Evolutionary conservation across 2,888 invertebrate species (phyloP), one percentile per base, ranked within the genome.

Genomic region (Coremacera marginata): DNA sequence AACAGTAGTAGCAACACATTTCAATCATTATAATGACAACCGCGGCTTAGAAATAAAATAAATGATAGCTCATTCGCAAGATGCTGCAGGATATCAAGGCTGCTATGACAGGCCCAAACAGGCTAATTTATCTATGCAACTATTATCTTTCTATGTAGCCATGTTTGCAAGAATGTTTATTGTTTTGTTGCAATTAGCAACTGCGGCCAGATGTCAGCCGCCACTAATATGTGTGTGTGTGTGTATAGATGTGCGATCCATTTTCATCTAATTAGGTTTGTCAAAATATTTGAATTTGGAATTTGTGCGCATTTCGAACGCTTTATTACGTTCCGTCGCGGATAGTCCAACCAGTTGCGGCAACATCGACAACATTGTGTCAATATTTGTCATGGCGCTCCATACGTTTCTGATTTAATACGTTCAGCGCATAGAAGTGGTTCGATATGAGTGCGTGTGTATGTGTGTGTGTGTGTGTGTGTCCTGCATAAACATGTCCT

Each of bases 211-310:
- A 76, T 76, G 76, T 74, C 25, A 16, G 14, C 4, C 19, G 11
- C 37, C 71, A 44, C 11, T 19, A 37, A 44, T 4, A 8, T 9
- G 5, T 44, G 44, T 19, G 25, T 16, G 31, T 63, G n/a, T n/a
- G 25, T n/a, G 34, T 25, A 2, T 19, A 3, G 16, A 2, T n/a
- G n/a, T 70, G 52, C 37, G 81, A 82, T 84, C 82, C 84, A 83
- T 83, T 85, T 83, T 83, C 84, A 83, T 84, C 86, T 86, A 86
- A 86, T 86, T 86, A 86, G 86, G 84, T 84, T 85, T 86, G 82
- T 44, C 44, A 85, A 83, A 86, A 86, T 86, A 86, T 86, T 85
- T 86, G 84, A 85, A 84, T 84, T 84, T 81, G 80, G 82, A 76
- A 77, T 82, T 82, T 75, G 77, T 27, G 62, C 75, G 72, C 68